Base-by-base conservation (phyloP, 2,113 vertebrate genomes). In the Probosciger aterrimus region DNA sequence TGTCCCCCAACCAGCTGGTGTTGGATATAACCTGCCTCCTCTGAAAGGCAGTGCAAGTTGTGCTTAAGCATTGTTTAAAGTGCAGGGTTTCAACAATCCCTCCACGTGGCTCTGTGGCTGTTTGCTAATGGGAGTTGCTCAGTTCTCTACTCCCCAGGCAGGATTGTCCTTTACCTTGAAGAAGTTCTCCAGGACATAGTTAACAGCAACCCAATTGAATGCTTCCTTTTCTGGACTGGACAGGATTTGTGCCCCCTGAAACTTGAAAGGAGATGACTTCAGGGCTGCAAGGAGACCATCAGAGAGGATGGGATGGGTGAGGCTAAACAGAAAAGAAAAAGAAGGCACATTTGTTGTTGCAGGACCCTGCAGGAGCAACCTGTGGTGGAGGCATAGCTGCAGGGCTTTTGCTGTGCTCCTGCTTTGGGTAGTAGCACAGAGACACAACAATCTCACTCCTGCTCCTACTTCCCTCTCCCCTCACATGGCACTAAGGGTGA, bases 151-250 rank as follows among this genome's bases (percentile, higher is more conserved):
- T 60, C 18, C 52, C 64, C 64, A 50, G 28, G 24, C 15, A 86
- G 28, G 71, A 35, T 22, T 8, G 3, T 79, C 35, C 52, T 35
- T 89, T 96, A 97, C 96, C 96, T 95, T 95, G 81, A 97, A 93
- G 84, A 97, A 96, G 77, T 95, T 97, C 70, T 91, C 81, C 86
- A 97, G 86, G 52, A 97, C 28, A 1, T 97, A 97, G 59, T 97
- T 97, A 78, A 92, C 94, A 79, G 95, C 86, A 86, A 92, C 65
- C 96, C 96, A 97, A 1, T 44, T 79, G 83, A 96, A 95, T 76
- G 91, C 93, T 73, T 76, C 93, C 43, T 95, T 7, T 0, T 95
- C 35, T 79, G 69, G 18, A n/a, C 62, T 87, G 74, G 96, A 79
- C 69, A 97, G 74, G 84, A 95, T 64, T 14, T 91, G 57, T 91